These are phyloP conservation scores for Dynastes grantii DNA, from an alignment of 2,888 invertebrate species.

Conservation along the genomic window DNA sequence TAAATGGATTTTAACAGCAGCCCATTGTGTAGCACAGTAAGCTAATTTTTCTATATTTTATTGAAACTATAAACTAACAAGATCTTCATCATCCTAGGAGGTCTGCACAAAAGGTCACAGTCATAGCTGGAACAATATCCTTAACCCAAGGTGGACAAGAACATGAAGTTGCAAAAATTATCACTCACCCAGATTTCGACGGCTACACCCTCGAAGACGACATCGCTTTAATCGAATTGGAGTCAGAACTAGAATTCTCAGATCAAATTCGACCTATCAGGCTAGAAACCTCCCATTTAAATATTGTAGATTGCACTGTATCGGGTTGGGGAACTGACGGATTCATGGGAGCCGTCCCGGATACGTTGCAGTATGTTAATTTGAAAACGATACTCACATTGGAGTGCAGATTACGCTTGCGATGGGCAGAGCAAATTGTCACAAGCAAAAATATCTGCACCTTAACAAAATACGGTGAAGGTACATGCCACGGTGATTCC, in stretches of 20 bases:
- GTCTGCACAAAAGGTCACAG: not conserved
- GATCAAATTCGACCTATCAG: slow-evolving; percentile 55
- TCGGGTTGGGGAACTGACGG: slow-evolving; percentile 73
- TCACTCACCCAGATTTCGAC: slow-evolving; percentile 51
- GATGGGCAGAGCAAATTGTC: slow-evolving; percentile 62
- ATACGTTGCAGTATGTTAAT: slow-evolving; percentile 73
- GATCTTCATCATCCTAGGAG: not conserved
- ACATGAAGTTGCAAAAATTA: slow-evolving; percentile 58
- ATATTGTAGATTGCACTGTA: slow-evolving; percentile 64
- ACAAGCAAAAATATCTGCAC: slow-evolving; percentile 75
- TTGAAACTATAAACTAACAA: not conserved
- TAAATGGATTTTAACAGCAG: slow-evolving; percentile 64
- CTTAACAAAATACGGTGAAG: slow-evolving; percentile 74
- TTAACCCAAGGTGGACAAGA: slow-evolving; percentile 62
- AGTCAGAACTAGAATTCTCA: slow-evolving; percentile 35
- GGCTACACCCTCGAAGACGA: slow-evolving; percentile 49
- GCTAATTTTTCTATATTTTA: not conserved
- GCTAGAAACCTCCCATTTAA: slow-evolving; percentile 63
- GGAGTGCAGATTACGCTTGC: slow-evolving; percentile 1
- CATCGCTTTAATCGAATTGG: slow-evolving; percentile 52
- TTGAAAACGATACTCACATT: slow-evolving; percentile 57
- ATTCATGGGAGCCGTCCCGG: slow-evolving; percentile 73
- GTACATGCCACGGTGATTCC: slow-evolving; percentile 73
- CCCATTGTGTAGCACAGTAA: slow-evolving; percentile 58
- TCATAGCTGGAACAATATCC: slow-evolving; percentile 64